phyloP scores from a whole-genome alignment of 2,113 vertebrate species.

The Gorsachius goisagi region DNA sequence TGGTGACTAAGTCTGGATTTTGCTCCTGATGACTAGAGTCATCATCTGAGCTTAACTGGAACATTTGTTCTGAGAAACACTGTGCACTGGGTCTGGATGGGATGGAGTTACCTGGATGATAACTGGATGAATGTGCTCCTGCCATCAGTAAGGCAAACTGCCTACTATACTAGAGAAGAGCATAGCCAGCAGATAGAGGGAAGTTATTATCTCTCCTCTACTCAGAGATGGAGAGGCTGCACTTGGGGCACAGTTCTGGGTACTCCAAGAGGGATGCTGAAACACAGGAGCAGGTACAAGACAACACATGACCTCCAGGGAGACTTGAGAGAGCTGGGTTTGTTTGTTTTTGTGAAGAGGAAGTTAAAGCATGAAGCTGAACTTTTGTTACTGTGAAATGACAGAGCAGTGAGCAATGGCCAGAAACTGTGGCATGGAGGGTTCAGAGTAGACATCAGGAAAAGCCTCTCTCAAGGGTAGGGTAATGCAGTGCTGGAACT shows the following conservation, averaged over 20 bases:
- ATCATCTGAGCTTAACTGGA: neutral
- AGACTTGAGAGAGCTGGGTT: neutral
- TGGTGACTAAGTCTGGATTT: neutral
- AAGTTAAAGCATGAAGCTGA: neutral
- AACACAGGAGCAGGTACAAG: neutral
- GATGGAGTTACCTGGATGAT: neutral
- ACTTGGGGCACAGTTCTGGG: neutral
- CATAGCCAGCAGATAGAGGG: neutral
- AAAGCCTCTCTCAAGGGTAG: neutral
- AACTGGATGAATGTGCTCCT: neutral
- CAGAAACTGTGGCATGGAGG: neutral
- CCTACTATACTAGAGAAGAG: neutral
- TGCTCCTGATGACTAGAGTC: neutral
- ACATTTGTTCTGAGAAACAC: neutral
- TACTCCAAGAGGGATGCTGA: neutral
- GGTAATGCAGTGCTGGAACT: neutral
- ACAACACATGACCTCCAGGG: neutral
- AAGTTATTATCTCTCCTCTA: neutral
- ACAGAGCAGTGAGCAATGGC: neutral
- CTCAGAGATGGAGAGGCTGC: neutral
- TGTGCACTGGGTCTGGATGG: neutral
- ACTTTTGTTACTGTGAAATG: neutral
- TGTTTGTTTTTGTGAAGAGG: neutral
- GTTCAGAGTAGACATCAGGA: neutral
- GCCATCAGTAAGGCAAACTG: neutral